Percentiles rank a stretch among this genome's conserved stretches.
Evolutionary conservation across 2,113 vertebrate species (phyloP).

Genomic region (Syngnathoides biaculeatus): DNA sequence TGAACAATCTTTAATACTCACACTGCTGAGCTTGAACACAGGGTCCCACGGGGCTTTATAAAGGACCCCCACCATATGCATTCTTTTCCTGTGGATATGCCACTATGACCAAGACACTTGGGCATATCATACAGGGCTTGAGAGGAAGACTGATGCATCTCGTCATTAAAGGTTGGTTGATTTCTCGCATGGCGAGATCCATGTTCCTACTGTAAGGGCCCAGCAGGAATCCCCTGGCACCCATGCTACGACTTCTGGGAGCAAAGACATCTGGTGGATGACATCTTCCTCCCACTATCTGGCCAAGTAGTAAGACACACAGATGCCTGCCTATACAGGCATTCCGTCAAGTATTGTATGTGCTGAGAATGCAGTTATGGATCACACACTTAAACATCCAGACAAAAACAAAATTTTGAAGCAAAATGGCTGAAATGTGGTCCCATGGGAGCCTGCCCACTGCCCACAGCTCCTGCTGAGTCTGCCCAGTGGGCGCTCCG

Average conservation of each 20-base stretch:
- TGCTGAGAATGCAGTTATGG: conserved; percentile 18
- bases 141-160: conserved; percentile 63
- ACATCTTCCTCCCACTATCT: conserved; percentile 27
- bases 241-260: conserved; percentile 70
- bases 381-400: conserved; percentile 20
- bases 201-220: conserved; percentile 55
- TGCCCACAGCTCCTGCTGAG: conserved; percentile 55
- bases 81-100: conserved; percentile 60
- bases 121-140: conserved; percentile 55
- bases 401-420: conserved; percentile 46
- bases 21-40: conserved; percentile 60
- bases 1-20: conserved; percentile 52
- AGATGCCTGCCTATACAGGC: conserved; percentile 2
- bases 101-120: conserved; percentile 63
- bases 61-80: conserved; percentile 62
- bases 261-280: conserved; percentile 63
- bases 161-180: conserved; percentile 48
- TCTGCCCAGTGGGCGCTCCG: conserved; percentile 63
- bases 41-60: conserved; percentile 67
- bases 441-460: conserved; percentile 43
- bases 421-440: conserved; percentile 46
- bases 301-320: conserved; percentile 14
- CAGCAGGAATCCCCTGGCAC: conserved; percentile 62
- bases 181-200: conserved; percentile 53
- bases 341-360: conserved; percentile 4